Conservation (phyloP, 2,113 vertebrate species). For the Pelecanoides urinatrix region DNA sequence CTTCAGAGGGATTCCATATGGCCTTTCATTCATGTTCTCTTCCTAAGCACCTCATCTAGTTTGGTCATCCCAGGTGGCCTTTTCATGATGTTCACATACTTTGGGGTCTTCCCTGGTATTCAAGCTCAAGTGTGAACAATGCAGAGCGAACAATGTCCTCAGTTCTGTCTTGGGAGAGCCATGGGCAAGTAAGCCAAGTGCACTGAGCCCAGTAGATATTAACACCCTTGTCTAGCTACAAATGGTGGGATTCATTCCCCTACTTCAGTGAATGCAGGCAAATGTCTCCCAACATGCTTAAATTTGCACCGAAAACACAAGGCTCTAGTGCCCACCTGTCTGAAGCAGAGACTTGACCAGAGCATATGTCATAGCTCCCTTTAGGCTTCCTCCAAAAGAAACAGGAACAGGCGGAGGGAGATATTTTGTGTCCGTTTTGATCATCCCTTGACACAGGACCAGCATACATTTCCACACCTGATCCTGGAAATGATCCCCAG, state of each 20-base stretch:
- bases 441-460: background rate
- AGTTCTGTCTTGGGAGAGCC: background rate
- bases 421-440: background rate
- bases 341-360: background rate
- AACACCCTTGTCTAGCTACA: background rate
- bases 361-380: background rate
- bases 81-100: background rate
- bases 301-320: background rate
- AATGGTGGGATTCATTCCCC: background rate
- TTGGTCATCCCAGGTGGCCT: background rate
- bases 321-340: background rate
- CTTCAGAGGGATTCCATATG: background rate
- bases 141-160: background rate
- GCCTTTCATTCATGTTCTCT: background rate
- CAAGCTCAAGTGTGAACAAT: background rate
- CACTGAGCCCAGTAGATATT: background rate
- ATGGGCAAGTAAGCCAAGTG: accelerated
- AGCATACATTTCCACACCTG: background rate
- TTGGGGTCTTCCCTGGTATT: background rate
- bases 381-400: background rate
- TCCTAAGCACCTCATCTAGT: background rate
- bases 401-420: background rate
- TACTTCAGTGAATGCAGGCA: accelerated
- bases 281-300: background rate
- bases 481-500: background rate